A percentile compares a stretch with the other conserved stretches of the same genome.
Evolutionary conservation across 2,888 invertebrate genomes (phyloP).

Genomic region (Acheta domesticus): DNA sequence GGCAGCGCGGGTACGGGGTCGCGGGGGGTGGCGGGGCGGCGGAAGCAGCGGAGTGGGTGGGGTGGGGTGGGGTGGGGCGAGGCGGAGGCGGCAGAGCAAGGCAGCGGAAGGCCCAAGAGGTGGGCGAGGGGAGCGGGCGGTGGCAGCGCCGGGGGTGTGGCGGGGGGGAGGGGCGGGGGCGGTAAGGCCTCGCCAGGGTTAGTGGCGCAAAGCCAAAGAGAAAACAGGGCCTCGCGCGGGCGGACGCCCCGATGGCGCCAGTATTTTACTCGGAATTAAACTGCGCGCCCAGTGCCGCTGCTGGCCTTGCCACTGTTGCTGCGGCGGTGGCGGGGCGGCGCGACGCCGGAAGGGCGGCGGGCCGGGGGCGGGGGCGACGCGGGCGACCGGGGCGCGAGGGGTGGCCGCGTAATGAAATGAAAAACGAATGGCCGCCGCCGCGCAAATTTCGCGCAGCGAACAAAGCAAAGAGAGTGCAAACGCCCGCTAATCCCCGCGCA

Average conservation of each 20-base stretch:
- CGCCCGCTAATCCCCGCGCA: background rate
- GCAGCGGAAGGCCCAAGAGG: too few relatives aligned
- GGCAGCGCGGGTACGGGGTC: too few relatives aligned
- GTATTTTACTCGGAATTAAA: slow-evolving; percentile 18
- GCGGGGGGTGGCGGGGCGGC: too few relatives aligned
- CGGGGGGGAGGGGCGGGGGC: too few relatives aligned
- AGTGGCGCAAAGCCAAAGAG: slow-evolving; percentile 18
- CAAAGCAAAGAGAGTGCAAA: slow-evolving; percentile 4
- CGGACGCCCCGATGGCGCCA: background rate
- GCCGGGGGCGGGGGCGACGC: background rate
- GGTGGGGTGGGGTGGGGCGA: too few relatives aligned
- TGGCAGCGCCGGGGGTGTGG: too few relatives aligned
- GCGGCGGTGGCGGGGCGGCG: background rate
- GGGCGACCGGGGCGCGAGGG: background rate
- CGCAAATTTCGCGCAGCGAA: background rate
- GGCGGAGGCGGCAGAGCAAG: too few relatives aligned
- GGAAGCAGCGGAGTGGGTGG: too few relatives aligned
- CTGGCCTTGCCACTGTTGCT: too few relatives aligned
- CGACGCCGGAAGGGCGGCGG: background rate
- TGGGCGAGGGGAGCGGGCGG: too few relatives aligned
- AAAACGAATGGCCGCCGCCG: background rate
- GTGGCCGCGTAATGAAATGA: background rate
- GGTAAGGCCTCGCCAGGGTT: too few relatives aligned
- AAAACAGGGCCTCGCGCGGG: background rate
- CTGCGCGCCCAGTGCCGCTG: background rate